Base-by-base conservation (phyloP, 2,113 vertebrate species). In the Nanger granti region DNA sequence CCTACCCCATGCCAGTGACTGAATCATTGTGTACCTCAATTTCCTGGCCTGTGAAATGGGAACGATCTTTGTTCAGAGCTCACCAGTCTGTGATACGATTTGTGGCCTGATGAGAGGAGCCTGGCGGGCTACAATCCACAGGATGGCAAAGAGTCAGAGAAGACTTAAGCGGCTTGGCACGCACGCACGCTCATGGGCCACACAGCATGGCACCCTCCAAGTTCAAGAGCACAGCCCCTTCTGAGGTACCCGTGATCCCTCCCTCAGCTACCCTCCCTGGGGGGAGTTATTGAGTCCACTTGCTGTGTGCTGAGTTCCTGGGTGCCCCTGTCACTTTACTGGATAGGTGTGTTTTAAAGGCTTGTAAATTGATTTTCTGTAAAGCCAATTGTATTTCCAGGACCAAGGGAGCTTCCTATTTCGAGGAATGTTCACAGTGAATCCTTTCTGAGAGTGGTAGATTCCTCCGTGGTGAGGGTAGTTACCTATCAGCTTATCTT, bases 151-250 rank as follows among this genome's bases (percentile, higher is more conserved):
- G 37, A 79, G 6, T 79, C n/a, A 73, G 37, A 44, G 37, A 44
- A 26, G 24, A 79, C 73, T 24, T 41, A 79, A 44, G 41, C 4
- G 7, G 24, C 73, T 79, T 15, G 12, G 73, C 73, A 44, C 11
- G 0, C 22, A 44, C 0, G 1, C 41, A 79, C 0, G 20, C 10
- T 0, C 0, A 1, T 13, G 59, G 47, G n/a, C 9, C 1, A 0
- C 1, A 13, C 14, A 17, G 1, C 31, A 24, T 31, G 3, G 11
- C 26, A 59, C 24, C 1, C n/a, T 31, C 86, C 44, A n/a, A 7
- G 5, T 55, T 55, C 54, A 44, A 20, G 73, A 37, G 24, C 2
- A 15, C 11, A 4, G 20, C 29, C 80, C 57, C 34, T 49, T 83
- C 15, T 69, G 14, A 0, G 7, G 15, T 10, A 29, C 29, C 83